Evolutionary conservation across 2,113 vertebrate species (phyloP), one percentile per base, ranked within the genome.

Genomic region (Sinocyclocheilus anshuiensis): DNA sequence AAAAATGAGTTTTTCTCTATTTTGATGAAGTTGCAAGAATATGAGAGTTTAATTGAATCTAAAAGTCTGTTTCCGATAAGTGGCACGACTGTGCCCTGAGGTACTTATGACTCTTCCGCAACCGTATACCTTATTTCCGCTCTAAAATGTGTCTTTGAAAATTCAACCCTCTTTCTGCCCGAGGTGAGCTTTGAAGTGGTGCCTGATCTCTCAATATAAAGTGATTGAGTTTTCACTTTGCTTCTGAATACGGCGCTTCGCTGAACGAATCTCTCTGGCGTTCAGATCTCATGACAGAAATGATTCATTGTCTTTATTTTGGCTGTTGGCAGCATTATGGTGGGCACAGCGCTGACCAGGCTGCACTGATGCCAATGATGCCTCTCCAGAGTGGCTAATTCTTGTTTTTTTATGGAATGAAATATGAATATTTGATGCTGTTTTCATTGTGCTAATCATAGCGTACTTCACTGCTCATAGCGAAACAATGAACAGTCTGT

Each of bases 261-360:
- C 67, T 75, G 42, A 76, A 87, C 72, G 26, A 84, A 81, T 84
- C 83, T 75, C 77, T 65, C 81, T 81, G 69, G 55, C 15, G 4
- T 74, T 59, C 57, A 85, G 77, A 84, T 69, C 84, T 86, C 83
- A 24, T 59, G 61, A 36, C 48, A 55, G 45, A 67, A 63, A 78
- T 85, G 65, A 83, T 88, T 83, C 61, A 83, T 88, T 88, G 87
- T 88, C 69, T 85, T 81, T 59, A 71, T 57, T 69, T 84, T 88
- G 84, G n/a, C 72, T 81, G 18, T 61, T 55, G 55, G 55, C 55
- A 76, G 82, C 77, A 18, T 61, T 81, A 57, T 12, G 36, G 53
- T 84, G 72, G 67, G 77, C 77, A 72, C 69, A 74, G 36, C 12
- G 12, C 50, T 84, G 86, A 45, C 67, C 85, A 29, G 77, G 20